These are phyloP conservation scores for Holcopasites calliopsidis DNA, from an alignment of 1,140 invertebrate species.

Conservation along the genomic window DNA sequence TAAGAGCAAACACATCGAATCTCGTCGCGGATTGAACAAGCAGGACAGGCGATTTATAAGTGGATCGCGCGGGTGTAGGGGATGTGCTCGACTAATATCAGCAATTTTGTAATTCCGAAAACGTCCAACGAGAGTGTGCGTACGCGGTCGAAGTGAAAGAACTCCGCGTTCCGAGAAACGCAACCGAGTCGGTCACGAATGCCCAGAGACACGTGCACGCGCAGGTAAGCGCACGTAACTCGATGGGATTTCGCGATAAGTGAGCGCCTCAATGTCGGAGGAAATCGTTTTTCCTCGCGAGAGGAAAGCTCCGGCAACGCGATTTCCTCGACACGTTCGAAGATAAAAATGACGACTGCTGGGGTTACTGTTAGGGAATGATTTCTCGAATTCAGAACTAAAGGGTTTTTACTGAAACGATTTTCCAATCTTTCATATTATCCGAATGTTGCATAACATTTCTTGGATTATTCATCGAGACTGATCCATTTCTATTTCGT, in stretches of 20 bases:
- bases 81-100: conserved; percentile 50
- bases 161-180: conserved; percentile 42
- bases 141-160: conserved; percentile 28
- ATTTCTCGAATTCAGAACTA: too few relatives aligned
- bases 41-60: neutral
- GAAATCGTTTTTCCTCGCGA: neutral
- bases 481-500: neutral
- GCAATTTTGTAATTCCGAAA: conserved; percentile 53
- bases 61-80: conserved; percentile 20
- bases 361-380: too few relatives aligned
- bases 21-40: neutral
- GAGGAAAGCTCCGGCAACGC: too few relatives aligned
- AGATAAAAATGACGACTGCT: too few relatives aligned
- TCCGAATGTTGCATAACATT: too few relatives aligned
- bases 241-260: conserved; percentile 50
- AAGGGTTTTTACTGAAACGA: too few relatives aligned
- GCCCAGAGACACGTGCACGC: conserved; percentile 27
- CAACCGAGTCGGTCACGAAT: conserved; percentile 52
- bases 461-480: too few relatives aligned
- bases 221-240: conserved; percentile 37
- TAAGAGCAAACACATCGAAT: conserved; percentile 11
- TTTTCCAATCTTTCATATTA: too few relatives aligned
- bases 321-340: neutral
- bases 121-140: conserved; percentile 12
- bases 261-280: conserved; percentile 35